These are phyloP conservation scores for Eupleurogrammus muticus DNA, from an alignment of 2,797 vertebrate genomes.

Conservation along the genomic window DNA sequence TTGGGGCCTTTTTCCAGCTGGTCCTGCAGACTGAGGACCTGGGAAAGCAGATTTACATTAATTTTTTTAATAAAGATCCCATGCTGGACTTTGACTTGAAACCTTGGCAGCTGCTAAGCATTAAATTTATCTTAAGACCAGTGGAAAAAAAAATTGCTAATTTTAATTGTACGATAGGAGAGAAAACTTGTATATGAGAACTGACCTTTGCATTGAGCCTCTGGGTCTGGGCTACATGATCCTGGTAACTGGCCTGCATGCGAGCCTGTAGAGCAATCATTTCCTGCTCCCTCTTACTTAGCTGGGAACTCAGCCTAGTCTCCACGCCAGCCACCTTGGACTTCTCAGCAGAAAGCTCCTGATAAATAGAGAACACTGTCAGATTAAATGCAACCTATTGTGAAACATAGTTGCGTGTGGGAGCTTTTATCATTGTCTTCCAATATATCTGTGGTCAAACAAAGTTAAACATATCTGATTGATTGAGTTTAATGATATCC, in stretches of 20 bases:
- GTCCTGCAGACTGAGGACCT: conserved; percentile 91
- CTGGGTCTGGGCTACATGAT: conserved; percentile 91
- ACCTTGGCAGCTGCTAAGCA: neutral
- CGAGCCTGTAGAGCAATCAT: conserved; percentile 89
- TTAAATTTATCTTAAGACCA: conserved; percentile 6
- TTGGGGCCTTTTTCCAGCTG: conserved; percentile 96
- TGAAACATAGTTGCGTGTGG: no score
- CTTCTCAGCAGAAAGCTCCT: conserved; percentile 92
- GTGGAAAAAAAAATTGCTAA: neutral
- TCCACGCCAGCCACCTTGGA: conserved; percentile 86
- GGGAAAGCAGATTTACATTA: conserved; percentile 4
- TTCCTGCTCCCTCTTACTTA: conserved; percentile 89
- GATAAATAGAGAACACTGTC: conserved; percentile 11
- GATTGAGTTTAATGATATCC: no score
- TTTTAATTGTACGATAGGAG: neutral
- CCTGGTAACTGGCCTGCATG: conserved; percentile 95
- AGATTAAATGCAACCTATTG: neutral
- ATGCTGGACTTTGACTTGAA: neutral
- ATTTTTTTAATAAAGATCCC: neutral
- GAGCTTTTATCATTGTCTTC: no score
- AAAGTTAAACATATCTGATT: no score
- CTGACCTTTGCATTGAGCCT: conserved; percentile 92
- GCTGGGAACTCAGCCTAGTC: conserved; percentile 91
- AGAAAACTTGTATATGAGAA: neutral
- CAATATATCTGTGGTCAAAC: no score